Percentiles rank a stretch among this genome's conserved stretches.
Conservation (phyloP, 2,113 vertebrate species). For the Mesitornis unicolor region DNA sequence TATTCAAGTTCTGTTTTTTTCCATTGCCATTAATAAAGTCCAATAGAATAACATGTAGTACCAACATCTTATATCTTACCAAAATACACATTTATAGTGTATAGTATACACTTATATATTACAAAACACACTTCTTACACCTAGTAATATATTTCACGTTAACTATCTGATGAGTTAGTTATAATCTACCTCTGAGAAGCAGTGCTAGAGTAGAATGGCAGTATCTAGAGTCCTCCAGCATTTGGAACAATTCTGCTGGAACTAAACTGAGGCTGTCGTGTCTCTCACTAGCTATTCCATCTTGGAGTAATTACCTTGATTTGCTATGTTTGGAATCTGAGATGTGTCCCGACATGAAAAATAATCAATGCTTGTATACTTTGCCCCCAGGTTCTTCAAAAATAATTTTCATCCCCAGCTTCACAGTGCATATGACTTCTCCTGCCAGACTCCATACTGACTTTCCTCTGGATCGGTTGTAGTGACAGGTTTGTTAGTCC, state of each 20-base stretch:
- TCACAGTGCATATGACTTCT: background rate
- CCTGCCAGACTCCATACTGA: background rate
- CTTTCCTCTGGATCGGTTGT: background rate
- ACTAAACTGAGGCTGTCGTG: accelerated
- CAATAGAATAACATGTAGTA: background rate
- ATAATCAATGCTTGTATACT: background rate
- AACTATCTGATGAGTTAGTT: background rate
- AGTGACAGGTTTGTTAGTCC: background rate
- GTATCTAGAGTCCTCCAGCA: background rate
- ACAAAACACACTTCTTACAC: background rate
- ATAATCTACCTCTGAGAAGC: background rate
- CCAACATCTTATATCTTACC: background rate
- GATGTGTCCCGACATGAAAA: background rate
- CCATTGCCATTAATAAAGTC: background rate
- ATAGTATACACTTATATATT: background rate
- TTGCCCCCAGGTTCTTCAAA: background rate
- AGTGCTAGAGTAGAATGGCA: background rate
- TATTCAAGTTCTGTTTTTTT: background rate
- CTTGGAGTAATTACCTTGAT: too few relatives aligned
- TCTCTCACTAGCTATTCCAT: background rate
- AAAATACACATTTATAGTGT: background rate
- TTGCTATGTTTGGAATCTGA: background rate
- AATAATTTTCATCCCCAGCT: background rate
- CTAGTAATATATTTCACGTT: background rate
- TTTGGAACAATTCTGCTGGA: background rate